Conservation (phyloP, 2,113 vertebrate species). For the Clarias macrocephalus region DNA sequence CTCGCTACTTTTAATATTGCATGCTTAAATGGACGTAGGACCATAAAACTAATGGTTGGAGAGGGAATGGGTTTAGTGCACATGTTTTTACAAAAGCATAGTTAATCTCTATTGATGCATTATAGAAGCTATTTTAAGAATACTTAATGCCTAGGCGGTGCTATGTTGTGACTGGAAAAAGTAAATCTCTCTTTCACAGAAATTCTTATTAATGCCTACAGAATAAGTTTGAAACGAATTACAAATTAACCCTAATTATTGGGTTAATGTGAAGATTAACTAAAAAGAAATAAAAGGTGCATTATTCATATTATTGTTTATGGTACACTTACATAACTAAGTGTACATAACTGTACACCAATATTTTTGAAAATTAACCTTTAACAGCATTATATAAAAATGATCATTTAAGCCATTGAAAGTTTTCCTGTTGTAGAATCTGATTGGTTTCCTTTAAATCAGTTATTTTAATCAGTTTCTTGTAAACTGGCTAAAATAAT, state of each 20-base stretch:
- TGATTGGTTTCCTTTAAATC: background rate
- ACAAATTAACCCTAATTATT: background rate
- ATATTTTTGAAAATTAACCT: background rate
- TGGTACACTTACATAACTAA: too few species aligned
- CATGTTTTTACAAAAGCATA: background rate
- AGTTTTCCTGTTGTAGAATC: background rate
- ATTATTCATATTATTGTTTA: background rate
- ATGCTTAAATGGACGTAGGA: slow-evolving; percentile 1
- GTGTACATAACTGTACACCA: background rate
- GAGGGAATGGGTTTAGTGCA: background rate
- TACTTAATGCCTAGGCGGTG: background rate
- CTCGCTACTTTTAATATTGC: slow-evolving; percentile 39
- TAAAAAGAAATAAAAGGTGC: background rate
- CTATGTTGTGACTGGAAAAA: background rate
- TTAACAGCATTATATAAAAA: background rate
- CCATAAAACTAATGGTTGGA: slow-evolving; percentile 13
- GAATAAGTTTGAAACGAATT: background rate
- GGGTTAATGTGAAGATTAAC: background rate
- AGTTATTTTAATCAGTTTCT: background rate
- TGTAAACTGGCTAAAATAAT: background rate
- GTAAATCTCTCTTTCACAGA: background rate
- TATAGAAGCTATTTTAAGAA: background rate
- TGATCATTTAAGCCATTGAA: background rate
- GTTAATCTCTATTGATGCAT: background rate
- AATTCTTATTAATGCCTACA: background rate